These are phyloP conservation scores for Ceyx melanurus DNA, from an alignment of 2,113 vertebrate species.

Conservation along the genomic window DNA sequence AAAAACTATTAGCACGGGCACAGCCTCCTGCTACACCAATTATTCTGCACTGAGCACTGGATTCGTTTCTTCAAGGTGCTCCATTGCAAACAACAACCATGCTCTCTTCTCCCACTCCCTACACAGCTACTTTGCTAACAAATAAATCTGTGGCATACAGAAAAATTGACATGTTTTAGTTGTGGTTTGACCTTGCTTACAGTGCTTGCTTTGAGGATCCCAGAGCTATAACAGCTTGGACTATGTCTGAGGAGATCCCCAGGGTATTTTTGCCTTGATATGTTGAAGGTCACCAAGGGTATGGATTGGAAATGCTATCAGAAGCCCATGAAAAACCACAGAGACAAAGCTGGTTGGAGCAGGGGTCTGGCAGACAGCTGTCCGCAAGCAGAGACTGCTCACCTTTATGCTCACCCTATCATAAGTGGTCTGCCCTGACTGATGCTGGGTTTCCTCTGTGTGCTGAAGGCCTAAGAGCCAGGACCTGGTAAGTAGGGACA, in stretches of 20 bases:
- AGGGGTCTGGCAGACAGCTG: neutral
- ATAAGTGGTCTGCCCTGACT: accelerated
- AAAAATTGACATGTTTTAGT: neutral
- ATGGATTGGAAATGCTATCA: neutral
- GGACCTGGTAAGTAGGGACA: neutral
- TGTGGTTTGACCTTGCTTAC: neutral
- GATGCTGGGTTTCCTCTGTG: accelerated
- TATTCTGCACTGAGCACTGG: constrained; percentile 7
- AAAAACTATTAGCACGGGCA: constrained; percentile 64
- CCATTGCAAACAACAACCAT: neutral
- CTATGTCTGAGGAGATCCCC: neutral
- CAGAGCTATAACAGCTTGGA: neutral
- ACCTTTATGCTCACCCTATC: neutral
- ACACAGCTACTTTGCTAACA: neutral
- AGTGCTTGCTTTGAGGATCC: neutral
- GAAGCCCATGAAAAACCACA: neutral
- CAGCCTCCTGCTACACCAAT: constrained; percentile 54
- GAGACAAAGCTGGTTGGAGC: neutral
- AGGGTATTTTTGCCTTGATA: neutral
- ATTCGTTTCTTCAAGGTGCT: constrained; percentile 42
- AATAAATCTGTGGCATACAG: neutral
- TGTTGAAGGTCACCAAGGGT: accelerated
- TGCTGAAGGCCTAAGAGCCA: neutral
- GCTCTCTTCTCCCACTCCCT: neutral
- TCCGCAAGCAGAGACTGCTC: neutral